Conservation (phyloP, 2,888 invertebrate species). For the Danaus chrysippus region DNA sequence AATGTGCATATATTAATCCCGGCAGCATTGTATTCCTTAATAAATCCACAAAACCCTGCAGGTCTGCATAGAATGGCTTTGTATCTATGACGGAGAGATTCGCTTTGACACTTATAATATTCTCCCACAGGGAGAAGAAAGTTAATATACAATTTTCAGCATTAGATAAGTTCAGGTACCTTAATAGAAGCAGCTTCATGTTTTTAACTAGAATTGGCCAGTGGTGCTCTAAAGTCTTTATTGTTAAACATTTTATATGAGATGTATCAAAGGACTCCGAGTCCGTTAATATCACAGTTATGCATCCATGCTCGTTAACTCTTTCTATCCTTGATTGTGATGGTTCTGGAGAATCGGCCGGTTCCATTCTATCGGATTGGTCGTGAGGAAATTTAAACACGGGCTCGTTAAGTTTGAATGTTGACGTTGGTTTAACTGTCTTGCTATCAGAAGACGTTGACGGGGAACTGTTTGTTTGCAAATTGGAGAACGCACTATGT, state of each 20-base stretch:
- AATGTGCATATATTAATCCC: conserved; percentile 90
- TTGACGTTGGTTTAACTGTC: conserved; percentile 43
- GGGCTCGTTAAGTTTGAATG: conserved; percentile 64
- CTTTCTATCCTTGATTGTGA: conserved; percentile 62
- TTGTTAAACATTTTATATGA: conserved; percentile 90
- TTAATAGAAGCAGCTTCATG: conserved; percentile 79
- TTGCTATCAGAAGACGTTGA: conserved; percentile 58
- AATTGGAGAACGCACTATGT: conserved; percentile 69
- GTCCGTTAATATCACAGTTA: conserved; percentile 83
- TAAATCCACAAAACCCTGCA: conserved; percentile 88
- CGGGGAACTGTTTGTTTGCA: conserved; percentile 63
- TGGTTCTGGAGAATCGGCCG: conserved; percentile 55
- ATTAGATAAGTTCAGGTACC: conserved; percentile 78
- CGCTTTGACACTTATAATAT: conserved; percentile 93
- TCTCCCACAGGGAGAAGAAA: conserved; percentile 92
- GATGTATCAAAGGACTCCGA: conserved; percentile 92
- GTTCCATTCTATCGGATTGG: conserved; percentile 48
- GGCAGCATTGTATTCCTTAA: conserved; percentile 85
- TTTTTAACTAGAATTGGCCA: conserved; percentile 90
- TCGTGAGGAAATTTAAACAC: conserved; percentile 59
- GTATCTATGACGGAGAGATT: conserved; percentile 94
- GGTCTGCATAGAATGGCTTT: conserved; percentile 91
- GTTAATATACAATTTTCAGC: conserved; percentile 87
- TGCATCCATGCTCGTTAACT: conserved; percentile 75
- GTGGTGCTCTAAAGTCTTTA: conserved; percentile 89